Evolutionary conservation across 2,797 vertebrate species (phyloP), one percentile per base, ranked within the genome.

Genomic region (Tokudaia muenninki): DNA sequence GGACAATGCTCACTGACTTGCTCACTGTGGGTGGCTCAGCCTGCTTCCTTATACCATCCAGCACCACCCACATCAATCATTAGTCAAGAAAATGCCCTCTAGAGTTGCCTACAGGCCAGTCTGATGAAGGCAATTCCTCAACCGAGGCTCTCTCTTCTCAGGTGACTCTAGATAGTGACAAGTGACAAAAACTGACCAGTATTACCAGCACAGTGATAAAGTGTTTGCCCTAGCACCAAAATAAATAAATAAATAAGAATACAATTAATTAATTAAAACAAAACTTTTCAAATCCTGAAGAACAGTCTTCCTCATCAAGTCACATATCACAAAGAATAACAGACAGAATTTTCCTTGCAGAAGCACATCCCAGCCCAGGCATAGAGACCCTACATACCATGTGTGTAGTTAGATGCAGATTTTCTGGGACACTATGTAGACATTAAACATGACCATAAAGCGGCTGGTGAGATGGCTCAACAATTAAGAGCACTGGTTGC

Each of bases 321-420:
- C 29, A 59, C 4, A 47, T 4, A 41, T 19, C 47, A 75, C 47
- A 67, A 91, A 92, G 70, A 95, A 59, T 22, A 82, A 70, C 11
- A 21, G 77, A 67, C 72, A 86, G 80, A 47, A 79, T 6, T 31
- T 65, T 59, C 55, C 41, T 19, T 41, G 22, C 3, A 31, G 26
- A 93, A 24, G 26, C 22, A n/a, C 19, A 7, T 41, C 13, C 9
- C 31, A 6, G 3, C 4, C 37, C n/a, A 3, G 41, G 47, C 41
- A 2, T 6, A 22, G 31, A 8, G 16, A 37, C 17, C 34, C 12
- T 37, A 31, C 21, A 16, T 3, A 77, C 3, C 5, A 1, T 0
- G 9, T 1, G 78, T 82, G 50, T 7, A 26, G 19, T 52, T 41
- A 59, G n/a, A 22, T 26, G 5, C 41, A 50, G 86, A 24, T 65